These are phyloP conservation scores for Phalanger gymnotis DNA, from an alignment of 2,797 vertebrate genomes.

Conservation along the genomic window DNA sequence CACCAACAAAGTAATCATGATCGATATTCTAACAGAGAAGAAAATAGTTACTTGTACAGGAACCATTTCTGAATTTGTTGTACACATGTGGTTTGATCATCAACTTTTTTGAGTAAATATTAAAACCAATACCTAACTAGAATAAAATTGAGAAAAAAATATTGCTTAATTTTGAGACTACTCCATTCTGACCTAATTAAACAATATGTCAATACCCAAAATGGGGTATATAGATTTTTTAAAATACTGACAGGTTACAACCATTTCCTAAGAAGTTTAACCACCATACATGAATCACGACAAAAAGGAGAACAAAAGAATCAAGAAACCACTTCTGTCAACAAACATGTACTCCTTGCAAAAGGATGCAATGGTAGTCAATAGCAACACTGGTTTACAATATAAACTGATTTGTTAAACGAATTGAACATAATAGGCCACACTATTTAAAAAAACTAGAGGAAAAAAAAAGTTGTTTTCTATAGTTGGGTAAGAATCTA, in stretches of 20 bases:
- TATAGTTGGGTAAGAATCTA: neutral
- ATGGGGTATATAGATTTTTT: neutral
- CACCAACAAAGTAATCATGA: neutral
- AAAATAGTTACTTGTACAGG: neutral
- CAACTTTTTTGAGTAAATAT: neutral
- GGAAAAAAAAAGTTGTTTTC: neutral
- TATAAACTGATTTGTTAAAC: neutral
- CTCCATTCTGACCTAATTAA: neutral
- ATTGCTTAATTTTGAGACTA: neutral
- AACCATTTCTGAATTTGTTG: neutral
- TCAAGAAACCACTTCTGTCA: neutral
- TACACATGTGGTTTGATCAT: neutral
- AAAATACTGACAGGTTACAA: neutral
- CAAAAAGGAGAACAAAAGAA: neutral
- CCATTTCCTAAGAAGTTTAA: neutral
- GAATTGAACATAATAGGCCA: neutral
- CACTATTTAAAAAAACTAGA: neutral
- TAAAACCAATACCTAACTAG: neutral
- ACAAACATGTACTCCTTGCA: neutral
- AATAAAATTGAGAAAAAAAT: neutral
- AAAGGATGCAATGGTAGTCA: neutral
- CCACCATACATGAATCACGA: neutral
- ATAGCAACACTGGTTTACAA: neutral
- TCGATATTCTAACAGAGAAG: neutral
- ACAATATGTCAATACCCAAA: neutral